Percentiles rank a stretch among this genome's conserved stretches.
These are phyloP conservation scores for Siphamia tubifer DNA, from an alignment of 2,113 vertebrate genomes.

Conservation along the genomic window DNA sequence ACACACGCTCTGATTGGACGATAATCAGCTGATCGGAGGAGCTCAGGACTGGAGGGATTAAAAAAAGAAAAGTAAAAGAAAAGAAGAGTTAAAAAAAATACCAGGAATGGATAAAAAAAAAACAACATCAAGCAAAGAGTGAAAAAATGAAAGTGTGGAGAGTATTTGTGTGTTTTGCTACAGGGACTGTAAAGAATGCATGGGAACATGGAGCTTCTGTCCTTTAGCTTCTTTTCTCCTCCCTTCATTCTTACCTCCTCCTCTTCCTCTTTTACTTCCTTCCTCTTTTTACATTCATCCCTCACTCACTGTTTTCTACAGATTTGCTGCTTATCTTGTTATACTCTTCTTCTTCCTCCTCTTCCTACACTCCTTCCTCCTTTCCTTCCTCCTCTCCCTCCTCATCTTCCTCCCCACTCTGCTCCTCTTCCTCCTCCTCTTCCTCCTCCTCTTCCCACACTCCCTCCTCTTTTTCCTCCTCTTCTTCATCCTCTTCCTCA, in stretches of 20 bases:
- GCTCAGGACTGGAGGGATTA: conserved; percentile 21
- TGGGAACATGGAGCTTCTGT: conserved; percentile 59
- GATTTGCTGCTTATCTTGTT: too few species aligned
- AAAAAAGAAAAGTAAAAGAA: too few species aligned
- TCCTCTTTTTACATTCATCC: conserved; percentile 46
- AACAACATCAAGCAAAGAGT: neutral
- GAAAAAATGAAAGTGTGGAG: neutral
- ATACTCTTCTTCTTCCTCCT: conserved; percentile 34
- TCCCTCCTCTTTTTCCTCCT: conserved; percentile 16
- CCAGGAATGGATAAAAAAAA: neutral
- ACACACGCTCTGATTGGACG: conserved; percentile 32
- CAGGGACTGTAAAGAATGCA: conserved; percentile 56
- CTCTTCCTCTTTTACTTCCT: neutral
- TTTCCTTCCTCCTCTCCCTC: neutral
- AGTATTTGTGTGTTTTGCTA: conserved; percentile 54
- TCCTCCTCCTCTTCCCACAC: neutral
- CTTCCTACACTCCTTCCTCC: neutral
- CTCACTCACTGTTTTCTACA: conserved; percentile 76
- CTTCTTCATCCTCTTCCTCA: conserved; percentile 76
- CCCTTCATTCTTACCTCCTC: neutral
- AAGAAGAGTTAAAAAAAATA: neutral
- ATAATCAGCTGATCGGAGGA: conserved; percentile 21
- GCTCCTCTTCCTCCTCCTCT: neutral
- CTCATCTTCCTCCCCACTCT: neutral
- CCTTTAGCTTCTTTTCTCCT: conserved; percentile 40